Evolutionary conservation across 2,888 invertebrate species (phyloP).

Genomic region (Argyresthia goedartella): DNA sequence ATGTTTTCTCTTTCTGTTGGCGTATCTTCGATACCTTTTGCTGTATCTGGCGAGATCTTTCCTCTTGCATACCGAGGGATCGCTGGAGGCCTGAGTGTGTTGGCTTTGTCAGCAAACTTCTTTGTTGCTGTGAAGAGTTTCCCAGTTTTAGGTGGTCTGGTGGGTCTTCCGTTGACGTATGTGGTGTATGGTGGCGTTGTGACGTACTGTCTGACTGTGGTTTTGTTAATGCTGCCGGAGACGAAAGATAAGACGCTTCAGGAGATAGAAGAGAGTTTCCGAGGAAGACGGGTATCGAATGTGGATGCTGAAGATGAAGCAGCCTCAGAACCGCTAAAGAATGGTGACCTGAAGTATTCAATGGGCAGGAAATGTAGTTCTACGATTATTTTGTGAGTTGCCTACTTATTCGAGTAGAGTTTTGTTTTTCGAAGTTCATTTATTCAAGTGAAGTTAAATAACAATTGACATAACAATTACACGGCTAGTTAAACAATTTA

Average conservation of each 20-base stretch:
- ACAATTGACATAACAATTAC: too few relatives aligned
- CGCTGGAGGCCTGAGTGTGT: slow-evolving; percentile 75
- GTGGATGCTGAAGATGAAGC: not conserved
- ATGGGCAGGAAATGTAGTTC: slow-evolving; percentile 35
- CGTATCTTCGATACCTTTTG: slow-evolving; percentile 77
- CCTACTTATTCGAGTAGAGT: too few relatives aligned
- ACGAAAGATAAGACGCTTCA: slow-evolving; percentile 76
- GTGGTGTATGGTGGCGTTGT: slow-evolving; percentile 70
- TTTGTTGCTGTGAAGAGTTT: slow-evolving; percentile 76
- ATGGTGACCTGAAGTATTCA: not conserved
- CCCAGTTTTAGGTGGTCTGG: slow-evolving; percentile 61
- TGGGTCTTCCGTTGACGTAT: slow-evolving; percentile 73
- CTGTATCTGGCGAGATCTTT: slow-evolving; percentile 80
- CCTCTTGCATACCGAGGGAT: slow-evolving; percentile 72
- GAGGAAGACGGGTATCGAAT: slow-evolving; percentile 19
- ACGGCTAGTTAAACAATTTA: too few relatives aligned
- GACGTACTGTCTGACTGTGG: slow-evolving; percentile 56
- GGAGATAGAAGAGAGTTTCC: slow-evolving; percentile 74
- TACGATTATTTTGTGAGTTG: slow-evolving; percentile 26
- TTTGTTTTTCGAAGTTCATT: too few relatives aligned
- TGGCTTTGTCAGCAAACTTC: slow-evolving; percentile 73
- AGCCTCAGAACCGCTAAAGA: slow-evolving; percentile 1
- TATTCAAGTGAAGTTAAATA: too few relatives aligned
- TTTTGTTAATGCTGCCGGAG: slow-evolving; percentile 74
- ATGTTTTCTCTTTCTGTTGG: slow-evolving; percentile 73